These are phyloP conservation scores for Pogoniulus pusillus DNA, from an alignment of 2,797 vertebrate genomes.

Conservation along the genomic window DNA sequence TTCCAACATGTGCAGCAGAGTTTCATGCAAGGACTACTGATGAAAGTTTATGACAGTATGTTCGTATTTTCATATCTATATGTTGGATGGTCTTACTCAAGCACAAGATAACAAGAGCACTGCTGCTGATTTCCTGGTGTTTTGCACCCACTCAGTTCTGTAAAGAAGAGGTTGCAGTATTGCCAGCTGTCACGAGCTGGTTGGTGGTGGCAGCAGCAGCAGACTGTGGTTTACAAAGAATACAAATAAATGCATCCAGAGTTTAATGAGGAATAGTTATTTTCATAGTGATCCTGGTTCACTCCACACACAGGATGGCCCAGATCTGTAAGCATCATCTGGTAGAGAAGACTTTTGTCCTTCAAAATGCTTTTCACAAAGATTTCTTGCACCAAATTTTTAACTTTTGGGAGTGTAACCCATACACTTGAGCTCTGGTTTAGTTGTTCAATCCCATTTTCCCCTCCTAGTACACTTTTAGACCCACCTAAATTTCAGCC, in stretches of 20 bases:
- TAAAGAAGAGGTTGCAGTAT: neutral
- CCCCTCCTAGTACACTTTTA: neutral
- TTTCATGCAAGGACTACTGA: neutral
- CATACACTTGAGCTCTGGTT: neutral
- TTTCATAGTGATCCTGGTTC: neutral
- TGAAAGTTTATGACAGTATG: neutral
- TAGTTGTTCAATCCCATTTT: neutral
- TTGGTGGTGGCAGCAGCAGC: neutral
- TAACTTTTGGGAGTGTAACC: neutral
- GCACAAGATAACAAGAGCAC: neutral
- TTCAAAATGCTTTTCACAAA: neutral
- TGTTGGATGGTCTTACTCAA: neutral
- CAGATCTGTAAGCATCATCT: neutral
- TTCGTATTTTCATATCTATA: neutral
- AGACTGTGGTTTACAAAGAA: neutral
- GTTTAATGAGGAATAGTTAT: neutral
- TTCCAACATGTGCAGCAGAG: neutral
- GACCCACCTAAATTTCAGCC: neutral
- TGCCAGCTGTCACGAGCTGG: neutral
- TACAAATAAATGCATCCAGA: neutral
- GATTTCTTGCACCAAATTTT: neutral
- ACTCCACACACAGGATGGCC: neutral
- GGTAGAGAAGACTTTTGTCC: neutral
- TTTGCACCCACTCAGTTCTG: neutral
- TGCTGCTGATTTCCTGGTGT: neutral